Evolutionary conservation across 1,140 invertebrate genomes (phyloP), one percentile per base, ranked within the genome.

Genomic region (Magallana angulata): DNA sequence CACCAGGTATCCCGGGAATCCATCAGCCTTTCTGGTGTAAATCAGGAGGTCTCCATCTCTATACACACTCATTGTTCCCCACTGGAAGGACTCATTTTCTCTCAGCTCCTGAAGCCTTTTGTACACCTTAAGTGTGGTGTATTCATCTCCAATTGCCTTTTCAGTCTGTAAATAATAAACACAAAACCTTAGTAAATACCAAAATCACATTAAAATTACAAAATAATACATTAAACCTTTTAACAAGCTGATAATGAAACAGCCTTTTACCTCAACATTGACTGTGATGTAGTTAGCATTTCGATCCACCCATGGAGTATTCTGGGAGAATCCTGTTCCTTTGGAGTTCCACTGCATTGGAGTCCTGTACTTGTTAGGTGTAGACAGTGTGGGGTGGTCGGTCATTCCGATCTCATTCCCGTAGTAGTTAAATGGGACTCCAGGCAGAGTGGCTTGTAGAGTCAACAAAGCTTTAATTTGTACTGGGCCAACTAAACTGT

Each of bases 381-480:
- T n/a, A n/a, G n/a, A n/a, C n/a, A n/a, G n/a, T n/a, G n/a, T n/a
- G n/a, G n/a, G n/a, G n/a, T n/a, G n/a, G n/a, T n/a, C n/a, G n/a
- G n/a, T n/a, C n/a, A n/a, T n/a, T n/a, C n/a, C n/a, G n/a, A n/a
- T n/a, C n/a, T n/a, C n/a, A n/a, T n/a, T n/a, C n/a, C n/a, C n/a
- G n/a, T n/a, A n/a, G n/a, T n/a, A n/a, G n/a, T n/a, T n/a, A n/a
- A n/a, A n/a, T n/a, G n/a, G n/a, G n/a, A n/a, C n/a, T n/a, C n/a
- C n/a, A n/a, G n/a, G n/a, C n/a, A n/a, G n/a, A n/a, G n/a, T n/a
- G n/a, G n/a, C n/a, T n/a, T n/a, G n/a, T n/a, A n/a, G n/a, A n/a
- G n/a, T n/a, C n/a, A n/a, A n/a, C n/a, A n/a, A n/a, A n/a, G n/a
- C 95, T 92, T 97, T 96, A 0, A 96, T 96, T 82, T 96, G 93